Evolutionary conservation across 2,888 invertebrate species (phyloP).

Genomic region (Ethmia dodecea): DNA sequence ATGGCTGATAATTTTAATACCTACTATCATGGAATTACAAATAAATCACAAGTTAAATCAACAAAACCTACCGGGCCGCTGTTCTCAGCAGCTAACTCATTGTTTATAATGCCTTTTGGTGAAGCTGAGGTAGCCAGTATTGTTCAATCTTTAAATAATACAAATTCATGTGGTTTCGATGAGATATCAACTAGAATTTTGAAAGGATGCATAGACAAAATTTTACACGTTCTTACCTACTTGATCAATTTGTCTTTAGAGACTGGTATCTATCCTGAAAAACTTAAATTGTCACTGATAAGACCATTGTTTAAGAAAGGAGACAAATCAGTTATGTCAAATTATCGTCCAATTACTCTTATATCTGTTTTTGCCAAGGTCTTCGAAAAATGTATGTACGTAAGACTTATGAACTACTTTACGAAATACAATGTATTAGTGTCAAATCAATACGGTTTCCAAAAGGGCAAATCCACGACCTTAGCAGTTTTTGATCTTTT

Average conservation of each 20-base stretch:
- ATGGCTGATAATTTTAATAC: neutral
- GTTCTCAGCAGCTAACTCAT: too few relatives aligned
- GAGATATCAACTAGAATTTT: neutral
- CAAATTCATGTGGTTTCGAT: neutral
- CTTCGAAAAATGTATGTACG: neutral
- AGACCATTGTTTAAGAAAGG: neutral
- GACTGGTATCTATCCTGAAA: neutral
- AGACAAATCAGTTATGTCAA: neutral
- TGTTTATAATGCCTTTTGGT: neutral
- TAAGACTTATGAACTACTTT: neutral
- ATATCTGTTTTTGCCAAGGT: constrained; percentile 8
- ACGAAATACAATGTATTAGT: neutral
- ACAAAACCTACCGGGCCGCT: neutral
- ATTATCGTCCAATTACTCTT: neutral
- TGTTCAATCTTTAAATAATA: neutral
- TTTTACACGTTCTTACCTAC: neutral
- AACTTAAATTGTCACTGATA: neutral
- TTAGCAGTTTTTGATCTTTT: neutral
- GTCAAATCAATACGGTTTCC: neutral
- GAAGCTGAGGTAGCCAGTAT: neutral
- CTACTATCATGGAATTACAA: neutral
- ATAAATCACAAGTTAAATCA: neutral
- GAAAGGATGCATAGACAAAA: neutral
- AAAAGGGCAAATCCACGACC: neutral
- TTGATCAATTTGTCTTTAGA: neutral